phyloP scores from a whole-genome alignment of 1,140 invertebrate species.

The Sitophilus oryzae region DNA sequence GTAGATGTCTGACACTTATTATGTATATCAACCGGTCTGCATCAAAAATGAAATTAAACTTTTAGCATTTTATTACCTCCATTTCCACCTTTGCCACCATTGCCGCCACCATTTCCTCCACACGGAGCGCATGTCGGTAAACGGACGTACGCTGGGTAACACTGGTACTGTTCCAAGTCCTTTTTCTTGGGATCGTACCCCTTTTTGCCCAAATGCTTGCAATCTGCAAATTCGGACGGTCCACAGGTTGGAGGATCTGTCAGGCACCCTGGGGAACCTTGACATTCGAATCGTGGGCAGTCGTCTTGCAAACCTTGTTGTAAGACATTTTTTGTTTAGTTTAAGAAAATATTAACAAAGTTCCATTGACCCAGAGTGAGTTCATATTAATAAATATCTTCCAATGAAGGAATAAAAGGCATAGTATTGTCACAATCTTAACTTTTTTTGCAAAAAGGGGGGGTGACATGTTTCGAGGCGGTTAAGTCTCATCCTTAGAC shows the following conservation, averaged over 20 bases:
- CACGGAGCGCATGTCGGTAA: slow-evolving; percentile 32
- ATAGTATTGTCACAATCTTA: too few relatives aligned
- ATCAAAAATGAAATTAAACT: background rate
- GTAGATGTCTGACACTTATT: too few relatives aligned
- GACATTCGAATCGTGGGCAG: slow-evolving; percentile 61
- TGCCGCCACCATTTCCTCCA: slow-evolving; percentile 5
- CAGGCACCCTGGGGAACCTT: slow-evolving; percentile 60
- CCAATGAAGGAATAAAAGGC: too few relatives aligned
- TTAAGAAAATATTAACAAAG: background rate
- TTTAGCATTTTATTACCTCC: background rate
- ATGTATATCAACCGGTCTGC: too few relatives aligned
- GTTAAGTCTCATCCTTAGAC: too few relatives aligned
- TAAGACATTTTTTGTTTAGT: background rate
- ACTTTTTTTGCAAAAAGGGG: too few relatives aligned
- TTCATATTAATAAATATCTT: too few relatives aligned
- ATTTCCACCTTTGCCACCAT: background rate
- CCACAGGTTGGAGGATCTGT: slow-evolving; percentile 60
- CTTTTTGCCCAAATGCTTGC: slow-evolving; percentile 32
- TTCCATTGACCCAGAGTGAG: background rate
- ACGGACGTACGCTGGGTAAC: slow-evolving; percentile 38
- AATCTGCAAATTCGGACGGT: slow-evolving; percentile 41
- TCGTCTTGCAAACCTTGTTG: slow-evolving; percentile 56
- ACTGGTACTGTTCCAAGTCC: slow-evolving; percentile 36
- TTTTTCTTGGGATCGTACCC: slow-evolving; percentile 11
- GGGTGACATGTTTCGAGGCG: too few relatives aligned